Conservation (phyloP, 2,888 invertebrate genomes). For the Drosophila cognata region DNA sequence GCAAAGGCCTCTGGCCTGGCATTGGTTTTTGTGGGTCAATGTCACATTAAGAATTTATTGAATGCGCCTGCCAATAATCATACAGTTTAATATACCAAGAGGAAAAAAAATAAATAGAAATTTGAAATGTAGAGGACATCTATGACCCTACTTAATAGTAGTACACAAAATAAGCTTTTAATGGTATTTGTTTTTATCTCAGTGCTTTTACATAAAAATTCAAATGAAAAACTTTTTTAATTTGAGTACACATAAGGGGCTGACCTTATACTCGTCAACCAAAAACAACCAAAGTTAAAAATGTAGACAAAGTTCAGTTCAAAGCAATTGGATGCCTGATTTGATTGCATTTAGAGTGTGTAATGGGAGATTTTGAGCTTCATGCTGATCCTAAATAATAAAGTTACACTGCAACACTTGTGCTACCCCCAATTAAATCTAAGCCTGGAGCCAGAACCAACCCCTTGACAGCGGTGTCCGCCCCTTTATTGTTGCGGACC, state of each 20-base stretch:
- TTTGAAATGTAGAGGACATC: not conserved
- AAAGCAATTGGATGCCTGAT: slow-evolving; percentile 65
- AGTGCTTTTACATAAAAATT: not conserved
- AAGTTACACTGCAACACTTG: slow-evolving; percentile 71
- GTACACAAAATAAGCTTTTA: not conserved
- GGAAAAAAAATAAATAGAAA: not conserved
- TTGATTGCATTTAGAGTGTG: slow-evolving; percentile 43
- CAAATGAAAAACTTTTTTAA: not conserved
- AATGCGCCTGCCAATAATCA: slow-evolving; percentile 61
- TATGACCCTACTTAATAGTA: not conserved
- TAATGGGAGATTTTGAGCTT: slow-evolving; percentile 30
- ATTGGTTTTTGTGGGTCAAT: slow-evolving; percentile 67
- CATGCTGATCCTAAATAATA: slow-evolving; percentile 74
- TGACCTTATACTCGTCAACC: slow-evolving; percentile 32
- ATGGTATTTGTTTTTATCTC: not conserved
- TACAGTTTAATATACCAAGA: slow-evolving; percentile 57
- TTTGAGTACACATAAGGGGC: slow-evolving; percentile 14
- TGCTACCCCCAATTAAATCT: slow-evolving; percentile 59
- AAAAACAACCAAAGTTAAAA: slow-evolving; percentile 18
- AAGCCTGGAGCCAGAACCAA: slow-evolving; percentile 48
- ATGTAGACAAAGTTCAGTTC: slow-evolving; percentile 30
- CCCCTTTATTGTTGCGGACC: slow-evolving; percentile 61
- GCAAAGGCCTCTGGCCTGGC: slow-evolving; percentile 33
- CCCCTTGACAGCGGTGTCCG: slow-evolving; percentile 58
- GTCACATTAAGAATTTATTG: slow-evolving; percentile 72